Percentiles rank a stretch among this genome's conserved stretches.
phyloP scores from a whole-genome alignment of 2,797 vertebrate genomes.

The Myiothlypis chrysogaster region DNA sequence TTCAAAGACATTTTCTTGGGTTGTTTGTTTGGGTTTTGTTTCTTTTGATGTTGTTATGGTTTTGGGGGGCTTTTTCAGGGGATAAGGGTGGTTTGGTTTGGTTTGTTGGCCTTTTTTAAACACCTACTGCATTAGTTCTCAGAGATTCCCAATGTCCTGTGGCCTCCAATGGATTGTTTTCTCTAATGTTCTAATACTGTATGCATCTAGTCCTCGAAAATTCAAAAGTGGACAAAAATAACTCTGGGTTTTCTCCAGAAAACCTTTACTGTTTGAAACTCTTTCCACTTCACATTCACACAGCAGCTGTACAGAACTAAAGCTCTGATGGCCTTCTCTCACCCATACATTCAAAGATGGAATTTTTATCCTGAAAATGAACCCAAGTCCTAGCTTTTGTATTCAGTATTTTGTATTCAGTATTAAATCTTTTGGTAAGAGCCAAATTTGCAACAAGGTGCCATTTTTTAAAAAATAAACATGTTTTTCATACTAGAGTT shows the following conservation, averaged over 20 bases:
- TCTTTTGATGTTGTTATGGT: neutral
- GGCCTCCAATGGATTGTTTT: accelerated
- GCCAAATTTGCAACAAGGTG: neutral
- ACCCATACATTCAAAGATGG: neutral
- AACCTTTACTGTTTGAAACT: neutral
- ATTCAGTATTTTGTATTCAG: neutral
- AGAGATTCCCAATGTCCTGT: neutral
- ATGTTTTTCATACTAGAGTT: neutral
- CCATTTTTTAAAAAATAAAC: neutral
- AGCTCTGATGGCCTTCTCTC: neutral
- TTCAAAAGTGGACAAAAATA: neutral
- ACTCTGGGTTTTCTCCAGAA: neutral
- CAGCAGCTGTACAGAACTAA: neutral
- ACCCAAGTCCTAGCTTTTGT: neutral
- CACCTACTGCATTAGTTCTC: neutral
- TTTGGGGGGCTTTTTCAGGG: neutral
- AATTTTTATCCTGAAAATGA: neutral
- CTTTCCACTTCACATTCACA: neutral
- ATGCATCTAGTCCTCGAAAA: neutral
- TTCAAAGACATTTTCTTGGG: neutral
- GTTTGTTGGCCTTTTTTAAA: neutral
- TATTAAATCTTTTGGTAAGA: neutral
- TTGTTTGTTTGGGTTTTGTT: neutral
- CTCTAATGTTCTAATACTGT: neutral
- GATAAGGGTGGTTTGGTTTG: neutral